These are phyloP conservation scores for Zaprionus gabonicus DNA, from an alignment of 1,140 invertebrate species.

Conservation along the genomic window DNA sequence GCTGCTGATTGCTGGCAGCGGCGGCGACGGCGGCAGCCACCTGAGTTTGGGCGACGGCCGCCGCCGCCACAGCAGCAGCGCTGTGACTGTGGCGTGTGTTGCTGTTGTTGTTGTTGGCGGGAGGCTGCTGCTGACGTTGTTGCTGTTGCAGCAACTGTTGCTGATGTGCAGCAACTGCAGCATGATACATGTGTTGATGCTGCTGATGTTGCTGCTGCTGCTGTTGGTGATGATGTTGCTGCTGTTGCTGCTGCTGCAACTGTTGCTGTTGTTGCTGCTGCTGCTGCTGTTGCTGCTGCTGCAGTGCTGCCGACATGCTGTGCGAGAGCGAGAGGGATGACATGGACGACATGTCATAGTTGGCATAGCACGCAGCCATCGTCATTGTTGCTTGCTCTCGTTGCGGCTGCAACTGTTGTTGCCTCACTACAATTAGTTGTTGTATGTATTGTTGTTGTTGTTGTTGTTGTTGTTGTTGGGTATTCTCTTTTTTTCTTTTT, in stretches of 20 bases:
- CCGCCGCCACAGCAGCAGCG: constrained; percentile 57
- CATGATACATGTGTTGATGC: constrained; percentile 73
- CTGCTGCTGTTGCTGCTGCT: constrained; percentile 65
- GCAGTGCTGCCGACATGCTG: constrained; percentile 63
- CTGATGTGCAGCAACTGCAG: constrained; percentile 69
- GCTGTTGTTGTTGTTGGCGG: constrained; percentile 59
- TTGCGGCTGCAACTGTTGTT: constrained; percentile 62
- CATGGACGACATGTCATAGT: constrained; percentile 84
- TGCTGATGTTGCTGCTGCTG: constrained; percentile 67
- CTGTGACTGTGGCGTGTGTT: constrained; percentile 49
- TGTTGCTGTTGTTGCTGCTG: constrained; percentile 71
- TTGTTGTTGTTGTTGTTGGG: constrained; percentile 24
- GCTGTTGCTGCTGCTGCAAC: constrained; percentile 59
- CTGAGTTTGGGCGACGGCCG: constrained; percentile 56
- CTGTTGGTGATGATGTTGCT: constrained; percentile 45
- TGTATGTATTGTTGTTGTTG: constrained; percentile 39
- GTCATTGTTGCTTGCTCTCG: constrained; percentile 75
- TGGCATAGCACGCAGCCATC: constrained; percentile 84
- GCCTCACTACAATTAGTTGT: not conserved
- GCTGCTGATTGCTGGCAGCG: constrained; percentile 63
- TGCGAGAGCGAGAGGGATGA: constrained; percentile 67
- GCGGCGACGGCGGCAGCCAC: constrained; percentile 55
- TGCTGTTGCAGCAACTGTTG: constrained; percentile 68
- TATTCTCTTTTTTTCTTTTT: constrained; percentile 46
- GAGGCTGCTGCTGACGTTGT: constrained; percentile 50